Conservation (phyloP, 2,113 vertebrate species). For the Grallaria varia region DNA sequence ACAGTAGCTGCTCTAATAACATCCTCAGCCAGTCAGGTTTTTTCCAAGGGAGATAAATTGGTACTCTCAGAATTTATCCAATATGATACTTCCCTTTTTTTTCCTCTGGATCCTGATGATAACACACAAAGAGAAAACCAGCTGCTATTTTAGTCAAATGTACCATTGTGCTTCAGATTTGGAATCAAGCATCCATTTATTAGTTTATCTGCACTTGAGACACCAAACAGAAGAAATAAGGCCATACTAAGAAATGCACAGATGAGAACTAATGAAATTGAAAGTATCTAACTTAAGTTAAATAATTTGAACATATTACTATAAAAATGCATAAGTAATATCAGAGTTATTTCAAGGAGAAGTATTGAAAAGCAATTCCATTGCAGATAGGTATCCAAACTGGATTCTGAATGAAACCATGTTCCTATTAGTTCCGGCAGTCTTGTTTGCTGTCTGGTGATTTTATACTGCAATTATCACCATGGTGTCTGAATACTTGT, state of each 20-base stretch:
- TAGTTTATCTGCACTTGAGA: neutral
- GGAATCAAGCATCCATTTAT: neutral
- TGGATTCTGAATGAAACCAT: neutral
- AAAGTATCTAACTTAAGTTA: neutral
- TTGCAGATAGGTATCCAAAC: neutral
- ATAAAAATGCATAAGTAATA: neutral
- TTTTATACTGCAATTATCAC: slow-evolving; percentile 42
- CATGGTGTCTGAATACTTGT: neutral
- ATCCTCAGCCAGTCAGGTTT: neutral
- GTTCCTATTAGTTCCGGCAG: neutral
- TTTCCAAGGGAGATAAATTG: neutral
- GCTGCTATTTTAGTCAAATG: neutral
- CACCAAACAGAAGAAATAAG: neutral
- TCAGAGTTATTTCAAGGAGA: neutral
- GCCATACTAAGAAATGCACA: neutral
- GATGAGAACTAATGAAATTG: neutral
- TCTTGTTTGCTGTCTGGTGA: neutral
- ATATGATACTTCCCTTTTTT: neutral
- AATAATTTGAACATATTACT: neutral
- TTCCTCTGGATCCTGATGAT: neutral
- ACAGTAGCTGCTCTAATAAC: neutral
- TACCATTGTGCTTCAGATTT: neutral
- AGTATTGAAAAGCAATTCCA: neutral
- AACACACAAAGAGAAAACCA: neutral
- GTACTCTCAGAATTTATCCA: neutral